Conservation (phyloP, 2,888 invertebrate species). For the Drosophila rubida region DNA sequence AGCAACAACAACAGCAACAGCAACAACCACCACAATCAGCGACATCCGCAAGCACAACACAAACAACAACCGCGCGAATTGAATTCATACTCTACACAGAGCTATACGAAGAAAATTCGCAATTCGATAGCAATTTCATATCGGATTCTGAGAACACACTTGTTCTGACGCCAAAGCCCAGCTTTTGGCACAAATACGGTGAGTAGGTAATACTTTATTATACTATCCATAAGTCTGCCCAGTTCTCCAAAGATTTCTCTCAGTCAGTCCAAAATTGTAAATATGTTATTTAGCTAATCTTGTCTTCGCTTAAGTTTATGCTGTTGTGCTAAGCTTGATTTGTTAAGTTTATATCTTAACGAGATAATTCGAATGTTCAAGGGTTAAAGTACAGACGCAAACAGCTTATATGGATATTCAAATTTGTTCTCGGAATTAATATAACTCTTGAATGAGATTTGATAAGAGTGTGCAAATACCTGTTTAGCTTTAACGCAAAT, state of each 20-base stretch:
- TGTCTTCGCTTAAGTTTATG: no score
- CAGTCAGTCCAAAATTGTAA: neutral
- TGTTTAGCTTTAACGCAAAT: neutral
- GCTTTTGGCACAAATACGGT: conserved; percentile 83
- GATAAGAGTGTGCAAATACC: neutral
- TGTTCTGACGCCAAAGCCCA: conserved; percentile 37
- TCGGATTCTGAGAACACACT: conserved; percentile 22
- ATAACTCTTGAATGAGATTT: neutral
- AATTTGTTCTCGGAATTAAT: neutral
- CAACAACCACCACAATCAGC: conserved; percentile 30
- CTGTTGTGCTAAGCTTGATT: neutral
- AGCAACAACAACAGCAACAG: conserved; percentile 35
- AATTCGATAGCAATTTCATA: conserved; percentile 34
- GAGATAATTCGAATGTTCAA: neutral
- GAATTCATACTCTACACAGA: conserved; percentile 78
- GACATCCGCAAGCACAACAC: conserved; percentile 41
- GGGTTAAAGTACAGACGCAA: neutral
- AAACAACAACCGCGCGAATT: conserved; percentile 55
- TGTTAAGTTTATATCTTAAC: neutral
- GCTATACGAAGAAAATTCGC: conserved; percentile 65
- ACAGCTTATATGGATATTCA: neutral
- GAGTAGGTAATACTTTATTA: conserved; percentile 78
- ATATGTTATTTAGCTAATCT: neutral
- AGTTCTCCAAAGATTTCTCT: no score
- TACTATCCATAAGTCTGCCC: neutral